A percentile compares a stretch with the other conserved stretches of the same genome.
Evolutionary conservation across 1,140 invertebrate genomes (phyloP).

Genomic region (Saccostrea echinata): DNA sequence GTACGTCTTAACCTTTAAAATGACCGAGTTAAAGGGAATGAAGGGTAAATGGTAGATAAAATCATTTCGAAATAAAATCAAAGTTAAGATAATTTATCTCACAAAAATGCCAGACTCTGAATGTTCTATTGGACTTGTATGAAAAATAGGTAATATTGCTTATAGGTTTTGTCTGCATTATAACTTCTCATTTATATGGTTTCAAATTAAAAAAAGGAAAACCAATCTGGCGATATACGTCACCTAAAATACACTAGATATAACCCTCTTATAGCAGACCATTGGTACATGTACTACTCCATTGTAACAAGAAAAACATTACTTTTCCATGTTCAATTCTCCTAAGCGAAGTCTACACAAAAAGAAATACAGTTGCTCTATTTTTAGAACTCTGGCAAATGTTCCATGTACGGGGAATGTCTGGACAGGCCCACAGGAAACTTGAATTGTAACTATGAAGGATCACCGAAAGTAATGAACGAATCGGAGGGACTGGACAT

Average conservation of each 20-base stretch:
- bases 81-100: background rate
- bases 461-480: conserved; percentile 84
- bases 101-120: no score
- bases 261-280: no score
- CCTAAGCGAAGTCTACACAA: no score
- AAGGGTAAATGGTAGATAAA: background rate
- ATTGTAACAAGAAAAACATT: background rate
- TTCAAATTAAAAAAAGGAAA: no score
- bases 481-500: conserved; percentile 79
- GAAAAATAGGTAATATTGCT: no score
- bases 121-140: no score
- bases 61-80: background rate
- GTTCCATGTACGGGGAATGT: conserved; percentile 90
- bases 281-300: no score
- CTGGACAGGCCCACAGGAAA: conserved; percentile 73
- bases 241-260: no score
- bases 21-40: background rate
- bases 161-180: no score
- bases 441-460: conserved; percentile 87
- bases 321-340: background rate
- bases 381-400: conserved; percentile 81
- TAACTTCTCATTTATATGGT: no score
- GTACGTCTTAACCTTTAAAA: background rate
- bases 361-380: no score
- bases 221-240: no score